Percentiles rank a stretch among this genome's conserved stretches.
These are phyloP conservation scores for Dicyrtomina minuta DNA, from an alignment of 2,888 invertebrate species.

Conservation along the genomic window DNA sequence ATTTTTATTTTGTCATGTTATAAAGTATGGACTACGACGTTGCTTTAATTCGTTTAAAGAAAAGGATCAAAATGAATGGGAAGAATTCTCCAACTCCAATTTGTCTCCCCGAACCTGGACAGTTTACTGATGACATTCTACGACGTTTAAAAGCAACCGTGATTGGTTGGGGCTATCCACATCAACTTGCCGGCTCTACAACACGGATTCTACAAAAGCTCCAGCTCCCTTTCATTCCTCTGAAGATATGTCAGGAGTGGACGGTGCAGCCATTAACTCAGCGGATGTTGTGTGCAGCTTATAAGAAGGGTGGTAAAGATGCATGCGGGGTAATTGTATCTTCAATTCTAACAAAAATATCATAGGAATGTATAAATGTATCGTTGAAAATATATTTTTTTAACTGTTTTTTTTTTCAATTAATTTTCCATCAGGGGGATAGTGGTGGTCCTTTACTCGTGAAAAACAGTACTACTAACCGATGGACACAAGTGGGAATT, in stretches of 20 bases:
- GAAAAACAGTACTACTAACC: constrained; percentile 24
- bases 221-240: constrained; percentile 40
- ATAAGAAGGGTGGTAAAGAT: constrained; percentile 20
- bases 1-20: background rate
- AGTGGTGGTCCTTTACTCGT: constrained; percentile 29
- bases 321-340: constrained; percentile 33
- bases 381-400: too few relatives aligned
- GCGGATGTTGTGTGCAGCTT: constrained; percentile 43
- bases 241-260: constrained; percentile 34
- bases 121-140: constrained; percentile 11
- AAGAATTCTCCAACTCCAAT: constrained; percentile 47
- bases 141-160: too few relatives aligned
- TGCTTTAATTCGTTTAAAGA: constrained; percentile 40
- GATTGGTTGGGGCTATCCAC: constrained; percentile 39
- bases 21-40: constrained; percentile 47
- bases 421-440: constrained; percentile 25
- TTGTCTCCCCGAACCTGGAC: constrained; percentile 41
- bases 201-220: constrained; percentile 50
- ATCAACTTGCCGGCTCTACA: constrained; percentile 45
- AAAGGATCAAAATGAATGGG: constrained; percentile 40
- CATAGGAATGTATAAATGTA: too few relatives aligned
- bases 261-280: constrained; percentile 34
- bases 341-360: too few relatives aligned
- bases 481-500: constrained; percentile 46
- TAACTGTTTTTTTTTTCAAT: too few relatives aligned